Percentiles rank a stretch among this genome's conserved stretches.
phyloP scores from a whole-genome alignment of 2,797 vertebrate species.

The Poeciliopsis presidionis region DNA sequence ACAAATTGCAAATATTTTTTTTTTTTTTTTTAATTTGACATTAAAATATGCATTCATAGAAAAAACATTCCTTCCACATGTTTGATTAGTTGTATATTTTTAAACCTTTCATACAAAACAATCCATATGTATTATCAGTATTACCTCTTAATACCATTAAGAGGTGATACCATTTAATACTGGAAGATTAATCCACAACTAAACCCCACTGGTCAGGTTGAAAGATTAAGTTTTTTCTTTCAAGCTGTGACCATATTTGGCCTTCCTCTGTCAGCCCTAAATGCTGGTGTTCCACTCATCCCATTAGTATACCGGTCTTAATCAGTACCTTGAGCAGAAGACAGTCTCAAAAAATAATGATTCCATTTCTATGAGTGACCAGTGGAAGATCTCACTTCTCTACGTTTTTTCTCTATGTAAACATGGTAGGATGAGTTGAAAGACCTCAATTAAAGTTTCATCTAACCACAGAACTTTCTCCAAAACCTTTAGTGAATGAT shows the following conservation, averaged over 20 bases:
- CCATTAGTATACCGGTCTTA: not conserved
- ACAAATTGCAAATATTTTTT: not conserved
- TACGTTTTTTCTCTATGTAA: not conserved
- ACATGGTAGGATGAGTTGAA: not conserved
- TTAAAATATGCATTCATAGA: not conserved
- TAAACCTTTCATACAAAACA: not conserved
- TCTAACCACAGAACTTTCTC: not conserved
- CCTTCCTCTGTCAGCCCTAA: not conserved
- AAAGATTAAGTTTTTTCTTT: not conserved
- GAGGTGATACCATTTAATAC: not conserved
- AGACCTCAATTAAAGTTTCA: not conserved
- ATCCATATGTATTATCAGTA: not conserved
- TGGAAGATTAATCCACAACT: not conserved
- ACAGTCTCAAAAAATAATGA: not conserved
- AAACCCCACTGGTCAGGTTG: not conserved
- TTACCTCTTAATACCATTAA: not conserved
- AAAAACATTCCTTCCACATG: no score
- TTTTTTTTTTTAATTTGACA: not conserved
- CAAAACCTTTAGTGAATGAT: not conserved
- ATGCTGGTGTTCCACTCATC: not conserved
- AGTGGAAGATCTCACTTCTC: not conserved
- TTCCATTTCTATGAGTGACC: not conserved
- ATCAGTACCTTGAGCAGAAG: not conserved
- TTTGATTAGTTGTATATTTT: not conserved
- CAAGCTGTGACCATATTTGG: not conserved